Percentiles rank a stretch among this genome's conserved stretches.
Conservation (phyloP, 2,888 invertebrate species). For the Limnephilus rhombicus region DNA sequence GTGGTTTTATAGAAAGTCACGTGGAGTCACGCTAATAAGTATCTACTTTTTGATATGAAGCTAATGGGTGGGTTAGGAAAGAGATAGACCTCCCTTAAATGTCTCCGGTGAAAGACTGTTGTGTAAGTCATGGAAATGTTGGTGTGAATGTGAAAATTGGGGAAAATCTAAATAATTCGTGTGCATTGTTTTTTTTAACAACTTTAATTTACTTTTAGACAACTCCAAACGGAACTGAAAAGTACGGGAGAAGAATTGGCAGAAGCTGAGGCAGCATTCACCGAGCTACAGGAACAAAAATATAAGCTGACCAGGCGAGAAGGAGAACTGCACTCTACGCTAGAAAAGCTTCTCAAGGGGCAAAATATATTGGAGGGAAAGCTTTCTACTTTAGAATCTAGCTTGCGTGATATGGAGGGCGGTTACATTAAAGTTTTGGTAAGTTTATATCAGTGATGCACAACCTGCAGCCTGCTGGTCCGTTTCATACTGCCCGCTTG, state of each 20-base stretch:
- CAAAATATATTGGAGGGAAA: slow-evolving; percentile 60
- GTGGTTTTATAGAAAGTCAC: no score
- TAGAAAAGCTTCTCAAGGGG: slow-evolving; percentile 60
- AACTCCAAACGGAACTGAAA: slow-evolving; percentile 71
- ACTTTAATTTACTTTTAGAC: slow-evolving; percentile 66
- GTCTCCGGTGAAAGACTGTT: background rate
- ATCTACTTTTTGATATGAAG: no score
- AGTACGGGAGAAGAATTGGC: slow-evolving; percentile 71
- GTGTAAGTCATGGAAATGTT: background rate
- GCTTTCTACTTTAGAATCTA: slow-evolving; percentile 54
- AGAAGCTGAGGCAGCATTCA: slow-evolving; percentile 71
- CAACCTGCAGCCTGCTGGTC: no score
- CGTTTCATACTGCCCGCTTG: no score
- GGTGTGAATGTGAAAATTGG: background rate
- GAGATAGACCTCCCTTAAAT: no score
- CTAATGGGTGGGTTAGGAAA: no score
- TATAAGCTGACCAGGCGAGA: slow-evolving; percentile 56
- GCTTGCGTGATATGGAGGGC: slow-evolving; percentile 60
- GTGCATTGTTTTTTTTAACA: background rate
- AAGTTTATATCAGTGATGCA: background rate
- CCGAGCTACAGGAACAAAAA: slow-evolving; percentile 69
- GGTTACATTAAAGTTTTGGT: slow-evolving; percentile 65
- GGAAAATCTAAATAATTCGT: background rate
- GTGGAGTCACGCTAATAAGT: no score
- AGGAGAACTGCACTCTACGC: slow-evolving; percentile 56